Percentiles rank a stretch among this genome's conserved stretches.
phyloP scores from a whole-genome alignment of 2,888 invertebrate species.

The Pristionchus japonicus region DNA sequence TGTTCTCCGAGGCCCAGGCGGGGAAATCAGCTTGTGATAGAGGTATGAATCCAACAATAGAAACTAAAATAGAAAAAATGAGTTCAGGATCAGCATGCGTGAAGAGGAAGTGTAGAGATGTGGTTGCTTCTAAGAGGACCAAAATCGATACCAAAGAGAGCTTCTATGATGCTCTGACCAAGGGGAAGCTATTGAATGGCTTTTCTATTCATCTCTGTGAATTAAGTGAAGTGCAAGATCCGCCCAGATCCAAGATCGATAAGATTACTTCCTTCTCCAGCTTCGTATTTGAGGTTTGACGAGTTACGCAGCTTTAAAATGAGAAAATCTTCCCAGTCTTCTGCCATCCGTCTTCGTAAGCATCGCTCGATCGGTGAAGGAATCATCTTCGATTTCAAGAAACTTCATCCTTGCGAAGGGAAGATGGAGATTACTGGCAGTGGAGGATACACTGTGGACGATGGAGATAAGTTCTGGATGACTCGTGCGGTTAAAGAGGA shows the following conservation, averaged over 20 bases:
- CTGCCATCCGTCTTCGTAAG: background rate
- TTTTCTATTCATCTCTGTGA: background rate
- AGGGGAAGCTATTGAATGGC: background rate
- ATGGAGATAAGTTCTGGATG: constrained; percentile 6
- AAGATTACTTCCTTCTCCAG: background rate
- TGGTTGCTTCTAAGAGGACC: background rate
- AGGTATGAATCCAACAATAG: background rate
- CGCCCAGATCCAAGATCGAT: background rate
- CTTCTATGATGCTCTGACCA: background rate
- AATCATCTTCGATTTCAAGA: background rate
- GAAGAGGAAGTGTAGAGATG: background rate
- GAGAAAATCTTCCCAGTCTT: background rate
- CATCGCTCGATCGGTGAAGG: background rate
- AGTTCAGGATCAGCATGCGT: background rate
- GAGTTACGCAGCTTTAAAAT: background rate
- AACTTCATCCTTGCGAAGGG: background rate
- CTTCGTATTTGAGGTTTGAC: background rate
- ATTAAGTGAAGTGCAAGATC: background rate
- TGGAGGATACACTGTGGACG: background rate
- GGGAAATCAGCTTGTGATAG: background rate
- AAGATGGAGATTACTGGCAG: background rate
- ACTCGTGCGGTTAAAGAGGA: background rate
- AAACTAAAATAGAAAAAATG: too few relatives aligned
- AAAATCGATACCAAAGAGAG: background rate
- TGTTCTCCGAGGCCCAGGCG: background rate